A percentile compares a stretch with the other conserved stretches of the same genome.
These are phyloP conservation scores for Danaus chrysippus DNA, from an alignment of 2,888 invertebrate species.

Conservation along the genomic window DNA sequence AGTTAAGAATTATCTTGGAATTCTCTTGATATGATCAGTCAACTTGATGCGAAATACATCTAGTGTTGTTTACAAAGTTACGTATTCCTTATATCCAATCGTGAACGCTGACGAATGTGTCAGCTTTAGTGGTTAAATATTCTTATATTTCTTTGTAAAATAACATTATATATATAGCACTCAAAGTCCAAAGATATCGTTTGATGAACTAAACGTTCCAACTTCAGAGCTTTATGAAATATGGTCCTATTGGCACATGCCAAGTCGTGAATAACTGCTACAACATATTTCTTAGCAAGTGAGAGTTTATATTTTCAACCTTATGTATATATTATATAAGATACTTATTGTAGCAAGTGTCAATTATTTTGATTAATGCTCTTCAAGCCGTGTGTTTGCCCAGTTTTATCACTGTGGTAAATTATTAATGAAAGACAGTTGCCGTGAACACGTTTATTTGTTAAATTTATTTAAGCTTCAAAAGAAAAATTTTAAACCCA, in stretches of 20 bases:
- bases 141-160: background rate
- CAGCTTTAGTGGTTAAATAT: no score
- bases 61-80: no score
- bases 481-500: no score
- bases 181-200: no score
- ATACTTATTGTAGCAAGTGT: background rate
- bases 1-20: no score
- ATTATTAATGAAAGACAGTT: slow-evolving; percentile 12
- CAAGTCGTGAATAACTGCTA: slow-evolving; percentile 31
- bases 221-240: slow-evolving; percentile 27
- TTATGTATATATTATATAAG: background rate
- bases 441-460: background rate
- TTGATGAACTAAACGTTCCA: slow-evolving; percentile 1
- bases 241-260: slow-evolving; percentile 28
- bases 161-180: background rate
- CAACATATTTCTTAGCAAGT: background rate
- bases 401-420: slow-evolving; percentile 15
- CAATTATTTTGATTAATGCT: slow-evolving; percentile 15
- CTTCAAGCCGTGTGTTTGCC: slow-evolving; percentile 10
- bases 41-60: no score
- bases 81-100: no score
- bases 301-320: slow-evolving; percentile 5
- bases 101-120: no score
- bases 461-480: slow-evolving; percentile 4
- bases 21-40: no score